Conservation (phyloP, 2,888 invertebrate species). For the Resseliella maxima region DNA sequence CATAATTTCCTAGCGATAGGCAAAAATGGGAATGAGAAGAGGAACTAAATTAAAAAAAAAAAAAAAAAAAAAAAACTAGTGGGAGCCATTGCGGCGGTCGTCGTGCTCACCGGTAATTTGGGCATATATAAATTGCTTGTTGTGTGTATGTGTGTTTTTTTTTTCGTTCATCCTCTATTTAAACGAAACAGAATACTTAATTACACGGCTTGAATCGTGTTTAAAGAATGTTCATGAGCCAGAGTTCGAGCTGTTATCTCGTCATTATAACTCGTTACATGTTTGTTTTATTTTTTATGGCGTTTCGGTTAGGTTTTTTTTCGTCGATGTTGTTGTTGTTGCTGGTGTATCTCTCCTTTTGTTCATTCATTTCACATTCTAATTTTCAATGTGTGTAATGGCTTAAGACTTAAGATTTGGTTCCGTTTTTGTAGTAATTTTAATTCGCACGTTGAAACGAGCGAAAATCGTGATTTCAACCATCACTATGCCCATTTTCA, state of each 20-base stretch:
- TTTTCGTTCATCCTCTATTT: not conserved
- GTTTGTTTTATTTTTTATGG: not conserved
- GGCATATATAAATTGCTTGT: slow-evolving; percentile 4
- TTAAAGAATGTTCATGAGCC: slow-evolving; percentile 35
- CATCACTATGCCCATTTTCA: slow-evolving; percentile 23
- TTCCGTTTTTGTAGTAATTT: slow-evolving; percentile 24
- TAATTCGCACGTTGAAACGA: slow-evolving; percentile 42
- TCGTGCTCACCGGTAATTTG: slow-evolving; percentile 30
- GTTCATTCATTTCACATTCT: slow-evolving; percentile 36
- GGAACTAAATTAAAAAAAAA: not conserved
- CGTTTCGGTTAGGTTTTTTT: too few species aligned
- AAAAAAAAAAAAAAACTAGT: not conserved
- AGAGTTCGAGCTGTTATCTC: not conserved
- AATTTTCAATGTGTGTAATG: slow-evolving; percentile 4
- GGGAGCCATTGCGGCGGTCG: not conserved
- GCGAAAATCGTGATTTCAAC: slow-evolving; percentile 41
- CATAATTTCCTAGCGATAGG: slow-evolving; percentile 12
- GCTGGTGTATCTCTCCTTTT: not conserved
- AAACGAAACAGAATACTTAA: slow-evolving; percentile 38
- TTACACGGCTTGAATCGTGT: slow-evolving; percentile 9
- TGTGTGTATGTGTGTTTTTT: not conserved
- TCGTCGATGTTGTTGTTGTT: too few species aligned
- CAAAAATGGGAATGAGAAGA: not conserved
- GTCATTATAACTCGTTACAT: slow-evolving; percentile 30
- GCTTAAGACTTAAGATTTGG: not conserved